Conservation (phyloP, 2,113 vertebrate genomes). For the Gymnocephalus cernua region DNA sequence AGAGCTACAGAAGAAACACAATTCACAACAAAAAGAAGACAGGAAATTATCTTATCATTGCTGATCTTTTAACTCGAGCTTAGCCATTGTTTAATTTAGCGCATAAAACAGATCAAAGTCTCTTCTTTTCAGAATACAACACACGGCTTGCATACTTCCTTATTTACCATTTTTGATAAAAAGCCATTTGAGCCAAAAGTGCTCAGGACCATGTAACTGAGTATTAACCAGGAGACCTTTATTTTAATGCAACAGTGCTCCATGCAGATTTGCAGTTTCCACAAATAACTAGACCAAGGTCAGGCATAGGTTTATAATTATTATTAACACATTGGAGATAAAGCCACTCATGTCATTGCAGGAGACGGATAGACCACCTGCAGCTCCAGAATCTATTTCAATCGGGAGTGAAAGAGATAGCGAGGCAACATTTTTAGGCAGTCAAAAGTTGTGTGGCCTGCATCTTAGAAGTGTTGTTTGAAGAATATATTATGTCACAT, state of each 20-base stretch:
- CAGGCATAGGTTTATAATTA: slow-evolving; percentile 16
- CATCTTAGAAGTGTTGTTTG: not conserved
- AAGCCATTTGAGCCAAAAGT: not conserved
- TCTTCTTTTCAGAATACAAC: not conserved
- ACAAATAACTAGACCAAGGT: slow-evolving; percentile 24
- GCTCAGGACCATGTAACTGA: not conserved
- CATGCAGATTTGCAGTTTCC: not conserved
- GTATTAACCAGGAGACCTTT: not conserved
- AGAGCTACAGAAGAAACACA: not conserved
- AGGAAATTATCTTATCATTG: not conserved
- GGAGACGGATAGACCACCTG: not conserved
- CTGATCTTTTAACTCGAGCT: not conserved
- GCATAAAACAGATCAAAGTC: not conserved
- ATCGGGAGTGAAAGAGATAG: not conserved
- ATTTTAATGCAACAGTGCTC: not conserved
- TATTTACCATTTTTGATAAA: not conserved
- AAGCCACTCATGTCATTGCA: not conserved
- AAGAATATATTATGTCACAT: not conserved
- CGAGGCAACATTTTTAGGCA: not conserved
- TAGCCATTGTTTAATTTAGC: not conserved
- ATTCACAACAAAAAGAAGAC: too few relatives aligned
- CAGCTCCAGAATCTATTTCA: slow-evolving; percentile 1
- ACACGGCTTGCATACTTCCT: not conserved
- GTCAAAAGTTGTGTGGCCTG: not conserved
- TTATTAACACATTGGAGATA: slow-evolving; percentile 34